Evolutionary conservation across 2,797 vertebrate genomes (phyloP), one percentile per base, ranked within the genome.

Genomic region (Pangasius djambal): DNA sequence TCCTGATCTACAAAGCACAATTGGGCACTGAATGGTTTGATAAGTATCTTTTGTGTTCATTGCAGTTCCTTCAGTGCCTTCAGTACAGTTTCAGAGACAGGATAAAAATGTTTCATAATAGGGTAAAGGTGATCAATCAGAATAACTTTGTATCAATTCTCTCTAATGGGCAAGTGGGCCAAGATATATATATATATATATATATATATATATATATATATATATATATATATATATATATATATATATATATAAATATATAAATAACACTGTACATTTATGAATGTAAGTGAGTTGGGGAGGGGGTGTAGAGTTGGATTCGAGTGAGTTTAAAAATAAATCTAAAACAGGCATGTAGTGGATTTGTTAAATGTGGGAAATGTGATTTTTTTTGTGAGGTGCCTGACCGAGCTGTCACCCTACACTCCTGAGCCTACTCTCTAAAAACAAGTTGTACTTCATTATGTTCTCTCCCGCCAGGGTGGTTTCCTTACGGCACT

Each of bases 401-500:
- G 34, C 10, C 34, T 59, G 20, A 34, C 15, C 6, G n/a, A 55
- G 8, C 52, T 1, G 22, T 81, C 18, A 57, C 31, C 78, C 78
- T 57, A 31, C 18, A 81, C 31, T 57, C 77, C 9, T 34, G n/a
- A 55, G 31, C 52, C 77, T 0, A 31, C 50, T 77, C 44, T 52
- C 70, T 69, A 52, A 77, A 79, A 79, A 55, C n/a, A 55, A 79
- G n/a, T 57, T 78, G 75, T 55, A 79, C 50, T 31, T 37, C 55
- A 22, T 59, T 48, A 9, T 8, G 31, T 37, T 79, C 77, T 55
- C n/a, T 7, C 44, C 50, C 77, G 12, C 7, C 77, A 22, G 18
- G 77, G 77, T 18, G 7, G 34, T 25, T 82, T 37, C 79, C 52
- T 61, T 20, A 40, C 4, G 4, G 20, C 34, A n/a, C 34, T 1